These are phyloP conservation scores for Mirza zaza DNA, from an alignment of 2,113 vertebrate genomes.

Conservation along the genomic window DNA sequence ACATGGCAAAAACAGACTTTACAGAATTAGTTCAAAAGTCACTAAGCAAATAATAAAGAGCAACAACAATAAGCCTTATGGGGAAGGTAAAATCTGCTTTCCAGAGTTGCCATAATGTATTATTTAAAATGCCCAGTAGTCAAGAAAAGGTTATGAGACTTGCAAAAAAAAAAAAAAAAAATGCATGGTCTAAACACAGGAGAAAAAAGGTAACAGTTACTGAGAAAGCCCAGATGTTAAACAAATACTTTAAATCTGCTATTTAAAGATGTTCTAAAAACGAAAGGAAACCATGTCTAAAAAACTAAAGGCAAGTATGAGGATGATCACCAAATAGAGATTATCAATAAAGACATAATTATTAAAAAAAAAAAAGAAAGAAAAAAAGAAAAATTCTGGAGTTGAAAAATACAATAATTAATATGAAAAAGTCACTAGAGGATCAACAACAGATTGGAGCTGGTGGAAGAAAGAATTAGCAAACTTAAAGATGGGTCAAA, in stretches of 20 bases:
- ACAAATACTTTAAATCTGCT: not conserved
- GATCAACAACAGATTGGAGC: not conserved
- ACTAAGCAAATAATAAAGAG: not conserved
- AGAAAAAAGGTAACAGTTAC: not conserved
- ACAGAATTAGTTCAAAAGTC: not conserved
- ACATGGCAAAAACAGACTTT: not conserved
- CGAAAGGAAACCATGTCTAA: not conserved
- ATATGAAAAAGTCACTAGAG: not conserved
- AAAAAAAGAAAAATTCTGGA: not conserved
- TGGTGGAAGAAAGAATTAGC: not conserved
- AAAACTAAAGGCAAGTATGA: not conserved
- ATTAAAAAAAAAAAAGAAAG: not conserved
- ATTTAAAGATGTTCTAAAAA: constrained; percentile 16
- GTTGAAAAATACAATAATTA: not conserved
- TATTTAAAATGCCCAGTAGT: constrained; percentile 7
- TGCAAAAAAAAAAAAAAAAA: not conserved
- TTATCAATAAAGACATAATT: not conserved
- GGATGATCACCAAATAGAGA: not conserved
- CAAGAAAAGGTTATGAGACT: not conserved
- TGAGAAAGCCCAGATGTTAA: not conserved
- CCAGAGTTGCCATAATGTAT: not conserved
- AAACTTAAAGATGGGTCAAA: not conserved
- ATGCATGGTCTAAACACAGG: not conserved
- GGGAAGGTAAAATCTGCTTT: not conserved
- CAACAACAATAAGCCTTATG: not conserved